Evolutionary conservation across 2,888 invertebrate species (phyloP).

Genomic region (Andrena hattorfiana): DNA sequence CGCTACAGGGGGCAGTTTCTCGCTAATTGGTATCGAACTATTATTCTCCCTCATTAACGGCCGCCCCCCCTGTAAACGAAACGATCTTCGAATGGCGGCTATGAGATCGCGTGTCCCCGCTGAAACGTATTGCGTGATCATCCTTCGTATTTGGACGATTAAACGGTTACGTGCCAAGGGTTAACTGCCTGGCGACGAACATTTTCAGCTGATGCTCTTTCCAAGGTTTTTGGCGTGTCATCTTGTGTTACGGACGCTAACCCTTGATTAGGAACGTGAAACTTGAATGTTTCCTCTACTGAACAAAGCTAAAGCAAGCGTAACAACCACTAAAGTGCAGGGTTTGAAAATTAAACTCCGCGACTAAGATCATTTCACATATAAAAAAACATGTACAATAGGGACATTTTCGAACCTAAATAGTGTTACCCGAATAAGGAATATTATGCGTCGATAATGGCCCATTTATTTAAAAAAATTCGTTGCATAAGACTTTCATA

Average conservation of each 20-base stretch:
- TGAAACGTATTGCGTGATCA: slow-evolving; percentile 29
- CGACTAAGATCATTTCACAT: background rate
- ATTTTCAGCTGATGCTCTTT: slow-evolving; percentile 28
- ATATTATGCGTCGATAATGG: background rate
- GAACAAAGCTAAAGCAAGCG: background rate
- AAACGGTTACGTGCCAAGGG: slow-evolving; percentile 24
- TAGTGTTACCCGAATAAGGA: background rate
- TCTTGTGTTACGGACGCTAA: slow-evolving; percentile 1
- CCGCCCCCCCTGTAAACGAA: slow-evolving; percentile 65
- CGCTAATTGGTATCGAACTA: slow-evolving; percentile 85
- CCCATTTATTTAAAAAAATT: background rate
- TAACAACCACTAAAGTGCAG: background rate
- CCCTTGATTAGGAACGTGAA: slow-evolving; percentile 8
- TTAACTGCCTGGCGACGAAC: slow-evolving; percentile 25
- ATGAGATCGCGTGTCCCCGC: slow-evolving; percentile 34
- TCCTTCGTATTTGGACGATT: slow-evolving; percentile 19
- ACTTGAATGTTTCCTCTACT: background rate
- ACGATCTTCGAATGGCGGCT: slow-evolving; percentile 55
- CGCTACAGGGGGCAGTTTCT: slow-evolving; percentile 76
- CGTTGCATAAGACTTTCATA: background rate
- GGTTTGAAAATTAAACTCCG: background rate
- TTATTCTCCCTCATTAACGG: slow-evolving; percentile 83
- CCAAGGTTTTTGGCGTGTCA: slow-evolving; percentile 11
- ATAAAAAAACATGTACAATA: background rate
- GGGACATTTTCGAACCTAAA: background rate